A percentile compares a stretch with the other conserved stretches of the same genome.
phyloP scores from a whole-genome alignment of 1,140 invertebrate genomes.

The Danaus melanippus region DNA sequence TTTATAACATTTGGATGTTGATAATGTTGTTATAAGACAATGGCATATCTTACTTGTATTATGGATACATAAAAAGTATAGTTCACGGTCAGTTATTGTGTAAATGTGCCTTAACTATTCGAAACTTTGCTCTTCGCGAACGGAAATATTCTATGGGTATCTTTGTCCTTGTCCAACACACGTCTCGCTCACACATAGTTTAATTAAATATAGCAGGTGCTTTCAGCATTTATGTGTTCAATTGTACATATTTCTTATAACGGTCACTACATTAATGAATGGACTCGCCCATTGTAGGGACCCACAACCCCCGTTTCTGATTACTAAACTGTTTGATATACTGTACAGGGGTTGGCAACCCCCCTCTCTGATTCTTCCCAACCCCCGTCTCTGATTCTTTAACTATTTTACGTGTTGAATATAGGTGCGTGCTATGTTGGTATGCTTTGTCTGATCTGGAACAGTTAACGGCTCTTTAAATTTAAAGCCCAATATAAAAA shows the following conservation, averaged over 20 bases:
- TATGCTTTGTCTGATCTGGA: constrained; percentile 41
- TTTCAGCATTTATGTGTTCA: constrained; percentile 29
- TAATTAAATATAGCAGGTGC: constrained; percentile 41
- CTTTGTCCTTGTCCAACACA: constrained; percentile 28
- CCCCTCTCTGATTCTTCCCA: not conserved
- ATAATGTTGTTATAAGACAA: constrained; percentile 26
- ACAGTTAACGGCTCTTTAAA: constrained; percentile 32
- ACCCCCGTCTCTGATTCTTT: constrained; percentile 4
- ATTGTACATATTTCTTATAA: constrained; percentile 49
- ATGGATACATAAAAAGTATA: constrained; percentile 49
- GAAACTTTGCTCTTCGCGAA: constrained; percentile 27
- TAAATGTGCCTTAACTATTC: constrained; percentile 27
- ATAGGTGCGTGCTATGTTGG: constrained; percentile 24
- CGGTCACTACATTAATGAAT: constrained; percentile 42
- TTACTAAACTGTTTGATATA: constrained; percentile 5
- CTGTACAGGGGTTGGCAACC: not conserved
- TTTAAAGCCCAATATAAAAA: constrained; percentile 17
- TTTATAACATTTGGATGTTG: not conserved
- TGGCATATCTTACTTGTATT: constrained; percentile 37
- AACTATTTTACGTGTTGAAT: not conserved
- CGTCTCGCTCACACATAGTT: constrained; percentile 7
- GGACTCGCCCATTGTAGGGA: constrained; percentile 33
- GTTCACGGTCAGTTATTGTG: constrained; percentile 48
- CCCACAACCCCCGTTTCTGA: constrained; percentile 22
- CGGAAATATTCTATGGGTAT: constrained; percentile 58